Conservation (phyloP, 2,797 vertebrate genomes). For the Enteromius paludinosus region DNA sequence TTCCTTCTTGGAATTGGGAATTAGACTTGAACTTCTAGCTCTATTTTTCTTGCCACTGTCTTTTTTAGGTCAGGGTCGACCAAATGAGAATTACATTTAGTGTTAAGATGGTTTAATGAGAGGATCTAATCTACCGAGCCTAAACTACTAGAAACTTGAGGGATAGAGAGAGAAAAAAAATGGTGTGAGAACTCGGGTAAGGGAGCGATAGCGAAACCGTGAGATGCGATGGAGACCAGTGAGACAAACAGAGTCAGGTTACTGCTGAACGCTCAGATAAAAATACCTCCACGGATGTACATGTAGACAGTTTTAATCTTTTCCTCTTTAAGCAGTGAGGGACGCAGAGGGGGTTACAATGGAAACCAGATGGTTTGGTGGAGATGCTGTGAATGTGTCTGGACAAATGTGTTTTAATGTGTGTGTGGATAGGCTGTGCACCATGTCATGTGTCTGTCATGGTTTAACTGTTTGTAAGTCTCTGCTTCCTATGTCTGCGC, state of each 20-base stretch:
- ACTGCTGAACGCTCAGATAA: conserved; percentile 57
- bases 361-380: conserved; percentile 82
- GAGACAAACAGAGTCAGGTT: conserved; percentile 57
- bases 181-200: conserved; percentile 58
- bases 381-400: conserved; percentile 65
- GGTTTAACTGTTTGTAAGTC: conserved; percentile 50
- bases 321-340: conserved; percentile 71
- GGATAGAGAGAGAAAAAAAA: conserved; percentile 16
- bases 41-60: conserved; percentile 46
- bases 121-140: conserved; percentile 3
- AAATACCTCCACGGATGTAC: conserved; percentile 69
- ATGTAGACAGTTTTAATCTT: conserved; percentile 74
- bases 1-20: conserved; percentile 41
- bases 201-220: conserved; percentile 45
- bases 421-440: conserved; percentile 45
- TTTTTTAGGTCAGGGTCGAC: conserved; percentile 49
- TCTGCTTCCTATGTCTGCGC: conserved; percentile 41
- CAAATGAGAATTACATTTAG: conserved; percentile 57
- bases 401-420: conserved; percentile 36
- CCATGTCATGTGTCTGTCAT: conserved; percentile 50
- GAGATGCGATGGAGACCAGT: conserved; percentile 65
- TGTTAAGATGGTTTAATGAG: conserved; percentile 40
- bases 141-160: not conserved
- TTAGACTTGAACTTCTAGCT: conserved; percentile 40
- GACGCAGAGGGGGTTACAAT: conserved; percentile 74